Evolutionary conservation across 2,888 invertebrate genomes (phyloP), one percentile per base, ranked within the genome.

Genomic region (Lordiphosa fenestrarum): DNA sequence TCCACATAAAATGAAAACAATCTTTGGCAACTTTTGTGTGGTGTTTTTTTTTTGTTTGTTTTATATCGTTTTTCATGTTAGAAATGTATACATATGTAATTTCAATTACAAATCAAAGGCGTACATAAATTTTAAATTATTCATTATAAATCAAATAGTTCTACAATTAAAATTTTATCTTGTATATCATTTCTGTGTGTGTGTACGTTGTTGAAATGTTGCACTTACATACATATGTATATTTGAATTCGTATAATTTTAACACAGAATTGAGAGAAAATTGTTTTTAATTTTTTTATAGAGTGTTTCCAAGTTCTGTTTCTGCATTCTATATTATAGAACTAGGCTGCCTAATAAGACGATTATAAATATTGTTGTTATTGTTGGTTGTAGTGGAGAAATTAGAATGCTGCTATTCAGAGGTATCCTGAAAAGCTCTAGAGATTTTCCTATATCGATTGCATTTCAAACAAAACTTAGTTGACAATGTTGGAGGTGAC

Each of bases 131-230:
- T 77, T 81, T 77, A 84, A 76, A 78, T 74, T 74, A 71, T 68
- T 82, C 74, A 83, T 83, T 84, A 84, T 64, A 84, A 83, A 82
- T 84, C 85, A 78, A 84, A 77, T 78, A 84, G 66, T 69, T 84
- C 85, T 77, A 77, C 75, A 69, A 57, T 78, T 68, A 57, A 21
- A 57, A 63, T 56, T 37, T 48, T 23, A 12, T 25, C 39, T n/a
- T 50, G 19, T 50, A 21, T 63, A 50, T 55, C 62, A 41, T 66
- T 63, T 41, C 66, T 66, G 50, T 63, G 50, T 60, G 38, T 42
- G 21, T 57, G 37, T 65, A 42, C 39, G 58, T 47, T 35, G 36
- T 36, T 37, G 33, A 38, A 62, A 40, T 66, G 49, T 57, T 30
- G 23, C 40, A 38, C 66, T 57, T 57, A 57, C 47, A 35, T 59